A percentile compares a stretch with the other conserved stretches of the same genome.
Conservation (phyloP, 2,797 vertebrate genomes). For the Neolamprologus multifasciatus region DNA sequence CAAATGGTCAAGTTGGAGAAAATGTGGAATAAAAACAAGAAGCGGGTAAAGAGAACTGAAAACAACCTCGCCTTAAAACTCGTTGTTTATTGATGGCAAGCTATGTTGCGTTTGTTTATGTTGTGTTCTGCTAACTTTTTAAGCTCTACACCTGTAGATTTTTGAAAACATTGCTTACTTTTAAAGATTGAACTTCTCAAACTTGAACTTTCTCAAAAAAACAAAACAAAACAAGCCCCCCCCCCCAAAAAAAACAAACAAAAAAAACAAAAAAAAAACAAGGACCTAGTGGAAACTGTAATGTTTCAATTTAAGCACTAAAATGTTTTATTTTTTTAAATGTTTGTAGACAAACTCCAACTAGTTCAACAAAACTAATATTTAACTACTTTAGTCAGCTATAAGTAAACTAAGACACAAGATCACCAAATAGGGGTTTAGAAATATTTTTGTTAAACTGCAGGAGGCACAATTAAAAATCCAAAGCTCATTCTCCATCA, state of each 20-base stretch:
- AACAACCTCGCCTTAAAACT: constrained; percentile 26
- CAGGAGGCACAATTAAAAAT: no score
- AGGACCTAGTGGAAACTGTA: constrained; percentile 7
- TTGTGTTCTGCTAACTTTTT: background rate
- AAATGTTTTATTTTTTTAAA: background rate
- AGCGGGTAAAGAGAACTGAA: constrained; percentile 14
- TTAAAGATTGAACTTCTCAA: background rate
- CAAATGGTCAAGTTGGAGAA: constrained; percentile 3
- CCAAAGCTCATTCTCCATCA: no score
- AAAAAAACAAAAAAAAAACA: background rate
- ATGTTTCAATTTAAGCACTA: constrained; percentile 11
- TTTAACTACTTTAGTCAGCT: background rate
- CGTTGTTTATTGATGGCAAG: background rate
- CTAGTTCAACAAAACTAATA: background rate
- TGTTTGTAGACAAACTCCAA: background rate
- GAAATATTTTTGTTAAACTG: no score
- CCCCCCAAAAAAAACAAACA: fast-evolving
- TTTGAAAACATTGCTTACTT: background rate
- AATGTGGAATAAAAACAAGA: constrained; percentile 12
- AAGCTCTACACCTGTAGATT: background rate
- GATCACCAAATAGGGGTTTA: no score
- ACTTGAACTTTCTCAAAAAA: constrained; percentile 16
- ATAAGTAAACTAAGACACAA: no score
- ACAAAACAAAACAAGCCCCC: fast-evolving
- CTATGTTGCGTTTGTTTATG: background rate